Evolutionary conservation across 2,888 invertebrate genomes (phyloP).

Genomic region (Lasioglossum morio): DNA sequence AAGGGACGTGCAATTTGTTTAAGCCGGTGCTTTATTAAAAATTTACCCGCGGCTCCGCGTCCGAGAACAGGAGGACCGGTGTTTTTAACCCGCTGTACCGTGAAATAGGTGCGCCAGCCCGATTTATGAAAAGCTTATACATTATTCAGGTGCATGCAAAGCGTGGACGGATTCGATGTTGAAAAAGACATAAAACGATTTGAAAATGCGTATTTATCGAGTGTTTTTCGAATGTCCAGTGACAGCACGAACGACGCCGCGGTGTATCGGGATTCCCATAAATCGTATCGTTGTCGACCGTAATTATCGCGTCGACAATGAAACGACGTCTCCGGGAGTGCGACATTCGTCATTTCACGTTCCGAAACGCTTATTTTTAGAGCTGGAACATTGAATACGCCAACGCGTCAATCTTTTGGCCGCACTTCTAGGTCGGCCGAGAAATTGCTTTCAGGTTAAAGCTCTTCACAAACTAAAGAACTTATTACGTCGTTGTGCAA

Average conservation of each 20-base stretch:
- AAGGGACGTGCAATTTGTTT: neutral
- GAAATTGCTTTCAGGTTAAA: slow-evolving; percentile 61
- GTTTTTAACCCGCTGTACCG: neutral
- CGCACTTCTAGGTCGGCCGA: slow-evolving; percentile 51
- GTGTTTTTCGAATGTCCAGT: neutral
- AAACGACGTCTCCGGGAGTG: neutral
- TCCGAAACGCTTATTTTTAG: slow-evolving; percentile 16
- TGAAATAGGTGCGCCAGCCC: slow-evolving; percentile 22
- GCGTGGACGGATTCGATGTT: slow-evolving; percentile 3
- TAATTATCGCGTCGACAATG: neutral
- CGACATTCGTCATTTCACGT: neutral
- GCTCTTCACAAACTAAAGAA: slow-evolving; percentile 46
- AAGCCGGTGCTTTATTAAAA: neutral
- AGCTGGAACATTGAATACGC: slow-evolving; percentile 2
- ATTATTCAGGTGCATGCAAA: slow-evolving; percentile 54
- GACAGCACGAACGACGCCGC: neutral
- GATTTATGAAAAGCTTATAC: slow-evolving; percentile 47
- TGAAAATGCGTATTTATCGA: neutral
- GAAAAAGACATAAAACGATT: slow-evolving; percentile 4
- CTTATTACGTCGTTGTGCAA: slow-evolving; percentile 56
- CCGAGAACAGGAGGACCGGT: neutral
- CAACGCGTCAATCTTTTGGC: slow-evolving; percentile 27
- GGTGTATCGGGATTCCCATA: neutral
- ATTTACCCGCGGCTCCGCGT: neutral
- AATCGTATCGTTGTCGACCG: slow-evolving; percentile 3